These are phyloP conservation scores for Rhinichthys klamathensis DNA, from an alignment of 2,113 vertebrate species.

Conservation along the genomic window DNA sequence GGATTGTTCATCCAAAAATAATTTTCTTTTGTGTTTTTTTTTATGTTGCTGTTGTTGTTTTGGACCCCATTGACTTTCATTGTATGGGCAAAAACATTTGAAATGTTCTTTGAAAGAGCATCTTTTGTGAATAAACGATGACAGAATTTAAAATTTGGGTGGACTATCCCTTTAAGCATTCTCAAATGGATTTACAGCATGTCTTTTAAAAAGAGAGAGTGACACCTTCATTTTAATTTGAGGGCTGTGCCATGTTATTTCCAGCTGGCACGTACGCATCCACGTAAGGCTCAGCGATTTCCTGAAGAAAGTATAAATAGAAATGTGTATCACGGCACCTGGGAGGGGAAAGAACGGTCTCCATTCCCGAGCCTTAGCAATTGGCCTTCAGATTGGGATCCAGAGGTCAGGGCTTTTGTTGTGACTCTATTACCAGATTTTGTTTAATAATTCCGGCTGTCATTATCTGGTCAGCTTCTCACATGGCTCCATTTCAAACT, in stretches of 20 bases:
- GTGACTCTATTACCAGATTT: not conserved
- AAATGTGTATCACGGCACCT: conserved; percentile 50
- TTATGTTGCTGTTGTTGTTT: too few relatives aligned
- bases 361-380: not conserved
- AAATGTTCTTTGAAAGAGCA: not conserved
- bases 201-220: conserved; percentile 7
- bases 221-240: conserved; percentile 7
- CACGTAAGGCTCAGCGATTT: conserved; percentile 23
- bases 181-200: not conserved
- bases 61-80: not conserved
- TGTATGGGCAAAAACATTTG: not conserved
- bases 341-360: conserved; percentile 8
- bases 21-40: too few relatives aligned
- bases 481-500: not conserved
- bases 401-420: conserved; percentile 16
- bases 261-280: not conserved
- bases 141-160: not conserved
- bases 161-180: not conserved
- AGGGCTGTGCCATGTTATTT: conserved; percentile 15
- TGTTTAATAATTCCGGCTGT: not conserved
- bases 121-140: not conserved
- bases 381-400: not conserved
- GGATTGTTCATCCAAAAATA: too few relatives aligned
- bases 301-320: conserved; percentile 58
- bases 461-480: not conserved